These are phyloP conservation scores for Tympanoctomys barrerae DNA, from an alignment of 2,797 vertebrate species.

Conservation along the genomic window DNA sequence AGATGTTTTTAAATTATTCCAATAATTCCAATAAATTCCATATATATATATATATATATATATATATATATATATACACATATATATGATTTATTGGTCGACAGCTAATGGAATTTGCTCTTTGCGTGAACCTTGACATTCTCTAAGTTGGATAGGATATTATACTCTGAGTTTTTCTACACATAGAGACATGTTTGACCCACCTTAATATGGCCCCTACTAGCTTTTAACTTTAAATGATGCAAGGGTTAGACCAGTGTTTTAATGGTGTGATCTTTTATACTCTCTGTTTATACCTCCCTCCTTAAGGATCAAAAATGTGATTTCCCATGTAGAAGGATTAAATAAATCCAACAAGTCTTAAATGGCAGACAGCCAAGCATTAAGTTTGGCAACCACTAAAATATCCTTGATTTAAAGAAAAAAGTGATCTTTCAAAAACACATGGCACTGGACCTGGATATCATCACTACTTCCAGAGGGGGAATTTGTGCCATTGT, in stretches of 20 bases:
- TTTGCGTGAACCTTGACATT: neutral
- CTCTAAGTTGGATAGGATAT: too few species aligned
- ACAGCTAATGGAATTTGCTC: neutral
- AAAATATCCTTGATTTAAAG: neutral
- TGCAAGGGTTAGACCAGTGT: neutral
- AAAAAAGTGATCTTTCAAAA: neutral
- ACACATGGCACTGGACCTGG: neutral
- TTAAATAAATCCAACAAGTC: neutral
- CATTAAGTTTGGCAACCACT: neutral
- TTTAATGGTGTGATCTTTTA: neutral
- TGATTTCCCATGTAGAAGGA: neutral
- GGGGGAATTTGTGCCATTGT: neutral
- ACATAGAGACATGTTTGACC: neutral
- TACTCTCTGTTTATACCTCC: neutral
- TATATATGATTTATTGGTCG: neutral
- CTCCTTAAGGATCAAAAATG: neutral
- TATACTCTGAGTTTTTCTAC: neutral
- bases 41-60: too few species aligned
- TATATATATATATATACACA: too few species aligned
- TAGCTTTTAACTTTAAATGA: neutral
- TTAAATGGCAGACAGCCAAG: neutral
- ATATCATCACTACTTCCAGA: neutral
- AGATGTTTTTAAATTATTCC: too few species aligned
- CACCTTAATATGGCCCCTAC: neutral
- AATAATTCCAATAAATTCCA: too few species aligned